Base-by-base conservation (phyloP, 1,140 invertebrate species). In the Drosophila suzukii region DNA sequence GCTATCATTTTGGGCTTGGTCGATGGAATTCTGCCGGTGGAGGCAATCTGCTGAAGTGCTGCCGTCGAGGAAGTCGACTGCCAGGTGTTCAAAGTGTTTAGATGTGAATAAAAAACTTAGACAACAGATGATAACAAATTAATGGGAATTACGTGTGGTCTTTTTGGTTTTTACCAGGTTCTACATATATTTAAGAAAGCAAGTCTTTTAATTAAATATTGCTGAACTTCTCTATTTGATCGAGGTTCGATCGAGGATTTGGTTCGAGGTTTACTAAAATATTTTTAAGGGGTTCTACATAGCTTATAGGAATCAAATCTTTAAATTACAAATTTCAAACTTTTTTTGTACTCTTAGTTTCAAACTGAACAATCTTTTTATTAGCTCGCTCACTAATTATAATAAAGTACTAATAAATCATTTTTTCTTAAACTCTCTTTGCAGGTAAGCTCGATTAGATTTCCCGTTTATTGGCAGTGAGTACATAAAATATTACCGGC, bases 401-500 rank as follows among this genome's bases (percentile, higher is more conserved):
- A 43, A 6, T 20, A 5, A 1, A 0, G 8, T 7, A n/a, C 30
- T 54, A 38, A 57, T 43, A 27, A 75, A 55, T 59, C n/a, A 17
- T 30, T 71, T 60, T 51, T 8, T 44, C 43, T 61, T 61, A 1
- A 36, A 24, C 17, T 53, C 34, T 86, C 34, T 38, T 85, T 82
- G 20, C 74, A 86, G 82, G 82, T 86, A 86, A 82, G 75, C 44
- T n/a, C 41, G 77, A 84, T 84, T 50, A 89, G 77, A 84, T 80
- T 80, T 43, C 27, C 34, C 10, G 39, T 43, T 49, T 47, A 53
- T 47, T 41, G 54, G 39, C 47, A 39, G 54, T 72, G 38, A 72
- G 70, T 73, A 72, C 53, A 70, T 10, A 34, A 6, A 10, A 13
- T 10, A 71, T 41, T 70, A 30, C 32, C 27, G 20, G 47, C 36